phyloP scores from a whole-genome alignment of 1,140 invertebrate species.

The Chelonus insularis region DNA sequence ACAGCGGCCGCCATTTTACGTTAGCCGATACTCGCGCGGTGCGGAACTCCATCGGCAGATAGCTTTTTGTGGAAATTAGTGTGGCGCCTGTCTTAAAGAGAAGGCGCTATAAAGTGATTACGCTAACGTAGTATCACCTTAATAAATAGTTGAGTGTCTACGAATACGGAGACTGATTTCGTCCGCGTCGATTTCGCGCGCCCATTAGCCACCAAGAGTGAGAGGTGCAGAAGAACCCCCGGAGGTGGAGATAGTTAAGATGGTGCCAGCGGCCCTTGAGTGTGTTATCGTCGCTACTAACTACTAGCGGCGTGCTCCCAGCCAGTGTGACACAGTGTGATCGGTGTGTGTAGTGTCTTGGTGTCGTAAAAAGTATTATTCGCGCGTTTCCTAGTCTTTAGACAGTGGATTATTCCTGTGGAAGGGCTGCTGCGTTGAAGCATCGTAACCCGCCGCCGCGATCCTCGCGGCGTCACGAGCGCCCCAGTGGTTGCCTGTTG shows the following conservation, averaged over 20 bases:
- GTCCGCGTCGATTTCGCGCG: constrained; percentile 47
- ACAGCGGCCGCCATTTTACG: constrained; percentile 86
- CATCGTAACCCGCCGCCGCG: constrained; percentile 31
- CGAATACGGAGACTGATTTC: constrained; percentile 26
- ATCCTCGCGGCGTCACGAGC: constrained; percentile 32
- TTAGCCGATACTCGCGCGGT: constrained; percentile 67
- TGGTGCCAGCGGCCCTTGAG: constrained; percentile 47
- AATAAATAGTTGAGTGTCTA: constrained; percentile 24
- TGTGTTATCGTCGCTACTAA: constrained; percentile 37
- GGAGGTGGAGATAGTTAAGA: constrained; percentile 39
- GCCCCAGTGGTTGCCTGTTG: constrained; percentile 19
- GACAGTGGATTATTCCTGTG: constrained; percentile 16
- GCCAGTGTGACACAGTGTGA: constrained; percentile 41
- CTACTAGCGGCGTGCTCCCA: constrained; percentile 51
- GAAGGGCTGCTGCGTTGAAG: constrained; percentile 31
- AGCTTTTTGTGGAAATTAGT: constrained; percentile 40
- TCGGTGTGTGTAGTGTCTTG: constrained; percentile 27
- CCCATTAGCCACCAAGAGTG: constrained; percentile 30
- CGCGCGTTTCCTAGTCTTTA: constrained; percentile 7
- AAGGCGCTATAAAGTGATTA: constrained; percentile 29
- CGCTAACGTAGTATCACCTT: constrained; percentile 31
- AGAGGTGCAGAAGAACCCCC: constrained; percentile 27
- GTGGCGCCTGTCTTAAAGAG: constrained; percentile 32
- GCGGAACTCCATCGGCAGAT: constrained; percentile 43
- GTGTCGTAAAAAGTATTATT: not conserved